Evolutionary conservation across 2,888 invertebrate species (phyloP).

Genomic region (Ectemnius continuus): DNA sequence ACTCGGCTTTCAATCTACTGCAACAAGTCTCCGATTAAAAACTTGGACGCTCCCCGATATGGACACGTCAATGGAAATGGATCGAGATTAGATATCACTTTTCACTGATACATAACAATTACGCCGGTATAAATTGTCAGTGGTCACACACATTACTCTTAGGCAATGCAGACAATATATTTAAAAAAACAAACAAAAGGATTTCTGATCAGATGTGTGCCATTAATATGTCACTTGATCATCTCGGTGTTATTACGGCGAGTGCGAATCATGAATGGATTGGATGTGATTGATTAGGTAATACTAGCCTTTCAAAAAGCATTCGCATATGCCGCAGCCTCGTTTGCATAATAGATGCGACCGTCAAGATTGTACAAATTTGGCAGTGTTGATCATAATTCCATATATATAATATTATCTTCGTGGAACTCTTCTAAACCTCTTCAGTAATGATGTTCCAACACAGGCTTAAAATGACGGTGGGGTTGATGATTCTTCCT

Average conservation of each 20-base stretch:
- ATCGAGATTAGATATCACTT: no score
- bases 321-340: constrained; percentile 81
- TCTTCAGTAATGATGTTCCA: constrained; percentile 84
- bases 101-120: no score
- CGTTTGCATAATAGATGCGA: constrained; percentile 79
- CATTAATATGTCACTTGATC: constrained; percentile 64
- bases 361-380: constrained; percentile 84
- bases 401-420: constrained; percentile 86
- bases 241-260: no score
- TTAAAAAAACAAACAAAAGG: constrained; percentile 70
- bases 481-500: constrained; percentile 78
- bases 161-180: neutral
- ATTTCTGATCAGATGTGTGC: neutral
- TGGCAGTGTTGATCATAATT: constrained; percentile 84
- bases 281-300: neutral
- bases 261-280: no score
- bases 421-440: constrained; percentile 82
- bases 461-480: constrained; percentile 83
- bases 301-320: constrained; percentile 77
- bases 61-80: no score
- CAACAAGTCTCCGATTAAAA: constrained; percentile 44
- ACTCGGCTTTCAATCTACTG: constrained; percentile 59
- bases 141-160: neutral
- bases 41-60: no score
- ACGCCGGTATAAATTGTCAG: no score